Percentiles rank a stretch among this genome's conserved stretches.
Conservation (phyloP, 2,113 vertebrate species). For the Pygoscelis adeliae region DNA sequence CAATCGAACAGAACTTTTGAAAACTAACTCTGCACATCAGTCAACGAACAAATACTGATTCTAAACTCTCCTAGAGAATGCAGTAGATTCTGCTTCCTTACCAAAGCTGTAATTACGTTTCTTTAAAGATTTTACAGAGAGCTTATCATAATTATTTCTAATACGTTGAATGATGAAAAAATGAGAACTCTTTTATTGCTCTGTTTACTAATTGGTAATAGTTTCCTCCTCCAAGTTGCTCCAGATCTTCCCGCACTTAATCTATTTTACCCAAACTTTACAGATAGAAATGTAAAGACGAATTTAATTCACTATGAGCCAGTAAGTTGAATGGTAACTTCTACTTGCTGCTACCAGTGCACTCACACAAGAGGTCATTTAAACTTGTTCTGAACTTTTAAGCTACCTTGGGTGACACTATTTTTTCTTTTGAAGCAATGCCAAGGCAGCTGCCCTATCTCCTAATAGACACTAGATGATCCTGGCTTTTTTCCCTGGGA, state of each 20-base stretch:
- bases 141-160: not conserved
- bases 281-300: not conserved
- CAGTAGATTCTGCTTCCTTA: not conserved
- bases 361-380: not conserved
- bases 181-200: not conserved
- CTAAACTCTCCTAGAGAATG: not conserved
- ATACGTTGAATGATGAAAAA: rapidly evolving
- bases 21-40: not conserved
- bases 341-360: not conserved
- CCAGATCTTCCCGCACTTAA: not conserved
- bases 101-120: not conserved
- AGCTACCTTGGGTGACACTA: not conserved
- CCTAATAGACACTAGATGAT: not conserved
- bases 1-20: not conserved
- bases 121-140: not conserved
- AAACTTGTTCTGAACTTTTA: not conserved
- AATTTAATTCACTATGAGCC: not conserved
- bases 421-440: not conserved
- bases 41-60: not conserved
- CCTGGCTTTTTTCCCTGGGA: not conserved
- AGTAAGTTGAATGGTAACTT: not conserved
- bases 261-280: not conserved
- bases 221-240: not conserved
- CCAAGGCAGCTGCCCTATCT: not conserved
- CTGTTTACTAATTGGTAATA: not conserved